These are phyloP conservation scores for Thaumetopoea pityocampa DNA, from an alignment of 1,140 invertebrate genomes.

Conservation along the genomic window DNA sequence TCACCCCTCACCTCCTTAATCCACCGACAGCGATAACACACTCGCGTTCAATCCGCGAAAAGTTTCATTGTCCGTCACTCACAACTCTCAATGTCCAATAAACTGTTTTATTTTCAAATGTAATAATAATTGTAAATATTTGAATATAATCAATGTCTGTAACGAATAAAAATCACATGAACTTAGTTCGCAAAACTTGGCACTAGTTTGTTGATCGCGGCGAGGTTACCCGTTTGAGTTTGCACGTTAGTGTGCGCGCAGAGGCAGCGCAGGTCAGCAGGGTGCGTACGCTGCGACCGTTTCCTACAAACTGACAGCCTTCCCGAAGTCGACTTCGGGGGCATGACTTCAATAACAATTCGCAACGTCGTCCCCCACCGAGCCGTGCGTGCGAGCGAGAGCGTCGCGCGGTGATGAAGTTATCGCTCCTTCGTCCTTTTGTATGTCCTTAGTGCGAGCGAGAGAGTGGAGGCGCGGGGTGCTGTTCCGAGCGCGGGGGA, in stretches of 20 bases:
- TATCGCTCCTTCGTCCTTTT: conserved; percentile 72
- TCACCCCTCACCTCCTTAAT: conserved; percentile 10
- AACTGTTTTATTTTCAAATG: not conserved
- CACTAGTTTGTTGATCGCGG: conserved; percentile 53
- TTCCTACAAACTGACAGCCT: conserved; percentile 74
- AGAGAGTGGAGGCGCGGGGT: conserved; percentile 34
- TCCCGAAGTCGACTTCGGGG: conserved; percentile 74
- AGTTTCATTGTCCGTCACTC: conserved; percentile 18
- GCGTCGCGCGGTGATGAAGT: conserved; percentile 64
- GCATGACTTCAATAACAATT: conserved; percentile 76
- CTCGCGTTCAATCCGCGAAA: conserved; percentile 18
- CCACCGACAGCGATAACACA: conserved; percentile 24
- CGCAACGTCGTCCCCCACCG: conserved; percentile 74
- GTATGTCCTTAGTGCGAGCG: conserved; percentile 59
- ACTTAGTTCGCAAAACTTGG: conserved; percentile 34
- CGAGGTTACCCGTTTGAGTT: conserved; percentile 42
- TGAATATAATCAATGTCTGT: conserved; percentile 28
- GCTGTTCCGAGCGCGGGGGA: conserved; percentile 38
- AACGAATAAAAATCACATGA: conserved; percentile 48
- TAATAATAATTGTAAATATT: conserved; percentile 6
- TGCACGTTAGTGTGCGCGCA: conserved; percentile 34
- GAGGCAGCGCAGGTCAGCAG: conserved; percentile 42
- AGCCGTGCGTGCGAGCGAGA: conserved; percentile 64
- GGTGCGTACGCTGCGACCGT: conserved; percentile 67
- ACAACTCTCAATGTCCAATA: conserved; percentile 9